Conservation (phyloP, 1,140 invertebrate genomes). For the Leptopilina boulardi region DNA sequence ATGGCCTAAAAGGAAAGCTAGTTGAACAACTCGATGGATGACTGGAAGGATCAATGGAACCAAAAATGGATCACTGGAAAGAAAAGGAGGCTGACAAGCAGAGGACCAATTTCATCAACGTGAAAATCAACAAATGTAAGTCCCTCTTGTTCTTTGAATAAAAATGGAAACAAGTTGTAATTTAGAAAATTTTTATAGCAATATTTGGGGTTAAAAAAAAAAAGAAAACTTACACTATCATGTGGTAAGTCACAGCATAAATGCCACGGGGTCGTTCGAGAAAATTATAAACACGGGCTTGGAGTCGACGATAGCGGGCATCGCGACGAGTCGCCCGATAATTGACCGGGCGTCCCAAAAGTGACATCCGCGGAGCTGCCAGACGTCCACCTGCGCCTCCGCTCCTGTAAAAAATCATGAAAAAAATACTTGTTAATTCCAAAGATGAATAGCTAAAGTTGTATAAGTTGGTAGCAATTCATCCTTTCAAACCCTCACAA, state of each 20-base stretch:
- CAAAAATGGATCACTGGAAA: too few species aligned
- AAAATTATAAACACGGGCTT: conserved; percentile 95
- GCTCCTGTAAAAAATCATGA: conserved; percentile 56
- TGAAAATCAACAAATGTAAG: too few species aligned
- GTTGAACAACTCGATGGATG: too few species aligned
- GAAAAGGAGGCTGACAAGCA: too few species aligned
- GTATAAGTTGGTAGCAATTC: not conserved
- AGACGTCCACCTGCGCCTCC: conserved; percentile 79
- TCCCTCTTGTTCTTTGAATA: too few species aligned
- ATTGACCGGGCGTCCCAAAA: conserved; percentile 92
- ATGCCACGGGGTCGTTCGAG: conserved; percentile 92
- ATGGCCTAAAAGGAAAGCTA: too few species aligned
- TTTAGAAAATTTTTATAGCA: too few species aligned
- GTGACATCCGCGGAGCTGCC: conserved; percentile 89
- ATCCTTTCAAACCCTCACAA: not conserved
- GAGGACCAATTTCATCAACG: too few species aligned
- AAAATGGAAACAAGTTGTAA: too few species aligned
- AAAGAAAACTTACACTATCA: conserved; percentile 89
- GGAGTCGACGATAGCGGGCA: conserved; percentile 90
- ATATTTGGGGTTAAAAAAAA: not conserved
- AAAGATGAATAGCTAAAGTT: conserved; percentile 11
- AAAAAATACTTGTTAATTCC: not conserved
- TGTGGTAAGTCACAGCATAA: conserved; percentile 91
- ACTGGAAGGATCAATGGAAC: too few species aligned
- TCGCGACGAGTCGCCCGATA: conserved; percentile 91